Evolutionary conservation across 2,888 invertebrate species (phyloP), one percentile per base, ranked within the genome.

Genomic region (Ichneumoninae sp.): DNA sequence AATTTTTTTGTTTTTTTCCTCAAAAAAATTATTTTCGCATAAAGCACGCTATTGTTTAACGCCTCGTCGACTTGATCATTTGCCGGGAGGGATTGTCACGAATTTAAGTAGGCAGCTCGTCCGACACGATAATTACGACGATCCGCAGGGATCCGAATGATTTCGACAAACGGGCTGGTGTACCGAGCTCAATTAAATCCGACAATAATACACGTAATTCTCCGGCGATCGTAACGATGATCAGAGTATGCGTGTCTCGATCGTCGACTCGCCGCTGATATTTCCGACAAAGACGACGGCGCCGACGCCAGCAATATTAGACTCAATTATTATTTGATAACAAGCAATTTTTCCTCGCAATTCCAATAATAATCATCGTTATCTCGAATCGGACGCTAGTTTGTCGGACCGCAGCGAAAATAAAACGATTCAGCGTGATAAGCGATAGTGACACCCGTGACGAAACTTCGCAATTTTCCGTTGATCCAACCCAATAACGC

Each of bases 131-230:
- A 79, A 83, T 83, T 70, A 52, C 66, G 26, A 71, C 52, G 50
- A 77, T 74, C 40, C 4, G 10, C 19, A 66, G 22, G 19, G 4
- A 40, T 62, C 16, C 33, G 74, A 62, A 47, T 40, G 30, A 62
- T 62, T 62, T 33, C 30, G 62, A 62, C 1, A 33, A 62, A 3
- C 62, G 62, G 26, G 5, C 30, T 33, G 62, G 62, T 62, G 30
- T 22, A 30, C 22, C 40, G 52, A 72, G 54, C 72, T 65, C 70
- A 57, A 70, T 78, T 54, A 66, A n/a, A 60, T 78, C 81, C 70
- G 65, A 75, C 70, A 78, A 81, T 84, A 62, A 50, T 69, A 70
- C 72, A 62, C 65, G 66, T 70, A 54, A 84, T 77, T 69, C 54
- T 72, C 54, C 54, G 54, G 13, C 44, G 26, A 72, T 72, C 50